A percentile compares a stretch with the other conserved stretches of the same genome.
phyloP scores from a whole-genome alignment of 1,140 invertebrate genomes.

The Daktulosphaira vitifoliae region DNA sequence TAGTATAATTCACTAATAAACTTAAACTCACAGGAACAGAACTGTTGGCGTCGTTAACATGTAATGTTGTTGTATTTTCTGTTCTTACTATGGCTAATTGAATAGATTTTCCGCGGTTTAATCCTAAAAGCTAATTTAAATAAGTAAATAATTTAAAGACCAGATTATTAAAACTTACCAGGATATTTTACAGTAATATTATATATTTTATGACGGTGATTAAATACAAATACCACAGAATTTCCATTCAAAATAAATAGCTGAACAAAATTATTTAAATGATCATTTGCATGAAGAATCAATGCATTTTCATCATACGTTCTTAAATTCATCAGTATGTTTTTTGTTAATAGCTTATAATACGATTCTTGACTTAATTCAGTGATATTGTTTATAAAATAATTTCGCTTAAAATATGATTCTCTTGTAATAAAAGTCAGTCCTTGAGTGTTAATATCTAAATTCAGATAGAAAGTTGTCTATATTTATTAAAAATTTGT shows the following conservation, averaged over 20 bases:
- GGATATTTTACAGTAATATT: constrained; percentile 65
- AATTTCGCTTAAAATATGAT: constrained; percentile 69
- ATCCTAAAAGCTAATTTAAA: constrained; percentile 43
- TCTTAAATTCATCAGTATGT: constrained; percentile 74
- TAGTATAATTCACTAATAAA: constrained; percentile 64
- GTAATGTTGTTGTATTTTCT: constrained; percentile 62
- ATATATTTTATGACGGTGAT: constrained; percentile 67
- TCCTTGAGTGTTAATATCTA: constrained; percentile 83
- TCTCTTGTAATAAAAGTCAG: constrained; percentile 75
- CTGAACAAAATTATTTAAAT: constrained; percentile 88
- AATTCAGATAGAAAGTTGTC: constrained; percentile 40
- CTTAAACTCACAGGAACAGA: constrained; percentile 60
- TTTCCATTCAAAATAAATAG: constrained; percentile 69
- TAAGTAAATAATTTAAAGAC: constrained; percentile 21
- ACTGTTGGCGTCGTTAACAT: constrained; percentile 71
- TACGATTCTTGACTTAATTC: constrained; percentile 54
- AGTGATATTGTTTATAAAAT: constrained; percentile 53
- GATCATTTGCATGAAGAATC: constrained; percentile 84
- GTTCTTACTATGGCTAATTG: constrained; percentile 72
- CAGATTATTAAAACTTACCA: constrained; percentile 42
- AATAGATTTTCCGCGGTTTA: constrained; percentile 70
- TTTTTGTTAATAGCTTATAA: constrained; percentile 53
- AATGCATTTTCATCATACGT: constrained; percentile 75
- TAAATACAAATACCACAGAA: constrained; percentile 71
- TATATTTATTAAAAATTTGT: no score